phyloP scores from a whole-genome alignment of 2,797 vertebrate species.

The Acipenser oxyrinchus region DNA sequence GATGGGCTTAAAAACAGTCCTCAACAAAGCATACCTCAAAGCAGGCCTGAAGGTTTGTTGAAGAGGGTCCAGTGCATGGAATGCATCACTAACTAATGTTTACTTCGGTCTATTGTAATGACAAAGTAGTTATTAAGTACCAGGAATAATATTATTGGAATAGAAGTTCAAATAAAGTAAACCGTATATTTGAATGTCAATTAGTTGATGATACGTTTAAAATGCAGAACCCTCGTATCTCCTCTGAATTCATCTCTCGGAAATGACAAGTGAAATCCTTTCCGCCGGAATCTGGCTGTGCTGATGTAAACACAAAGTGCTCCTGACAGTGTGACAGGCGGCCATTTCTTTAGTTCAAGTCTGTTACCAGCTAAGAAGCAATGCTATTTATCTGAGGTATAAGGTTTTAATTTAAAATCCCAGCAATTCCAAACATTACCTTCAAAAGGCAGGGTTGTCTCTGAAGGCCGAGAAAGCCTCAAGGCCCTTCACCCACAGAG shows the following conservation, averaged over 20 bases:
- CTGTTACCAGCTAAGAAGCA: neutral
- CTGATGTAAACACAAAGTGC: neutral
- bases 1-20: no score
- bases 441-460: no score
- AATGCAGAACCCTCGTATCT: neutral
- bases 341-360: neutral
- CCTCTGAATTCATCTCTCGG: neutral
- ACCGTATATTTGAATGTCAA: no score
- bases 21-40: no score
- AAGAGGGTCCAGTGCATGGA: no score
- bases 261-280: neutral
- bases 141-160: neutral
- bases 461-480: no score
- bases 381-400: slow-evolving; percentile 33
- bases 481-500: no score
- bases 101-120: no score
- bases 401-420: slow-evolving; percentile 17
- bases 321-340: neutral
- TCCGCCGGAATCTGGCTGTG: neutral
- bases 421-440: no score
- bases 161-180: neutral
- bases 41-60: no score
- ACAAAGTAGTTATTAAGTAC: neutral
- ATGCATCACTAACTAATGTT: no score
- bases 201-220: no score